Evolutionary conservation across 1,140 invertebrate genomes (phyloP).

Genomic region (Idris sp.): DNA sequence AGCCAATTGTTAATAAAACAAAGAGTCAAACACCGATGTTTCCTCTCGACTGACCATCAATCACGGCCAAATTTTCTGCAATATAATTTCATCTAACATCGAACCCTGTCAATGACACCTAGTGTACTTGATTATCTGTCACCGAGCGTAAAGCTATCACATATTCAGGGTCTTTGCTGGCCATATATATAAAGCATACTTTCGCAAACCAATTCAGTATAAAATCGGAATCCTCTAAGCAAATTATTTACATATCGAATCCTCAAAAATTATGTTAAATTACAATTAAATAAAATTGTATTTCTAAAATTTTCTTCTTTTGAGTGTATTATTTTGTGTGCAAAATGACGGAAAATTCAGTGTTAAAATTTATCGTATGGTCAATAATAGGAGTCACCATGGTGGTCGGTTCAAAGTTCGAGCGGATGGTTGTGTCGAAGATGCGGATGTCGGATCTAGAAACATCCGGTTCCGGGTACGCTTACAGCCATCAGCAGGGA

Average conservation of each 20-base stretch:
- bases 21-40: constrained; percentile 1
- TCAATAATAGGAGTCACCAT: background rate
- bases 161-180: constrained; percentile 60
- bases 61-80: constrained; percentile 16
- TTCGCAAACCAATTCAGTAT: constrained; percentile 32
- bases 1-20: background rate
- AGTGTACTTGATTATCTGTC: constrained; percentile 65
- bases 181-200: constrained; percentile 62
- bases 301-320: too few relatives aligned
- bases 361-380: constrained; percentile 1
- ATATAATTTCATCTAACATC: constrained; percentile 26
- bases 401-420: constrained; percentile 11
- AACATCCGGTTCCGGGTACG: constrained; percentile 69
- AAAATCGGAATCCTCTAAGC: too few relatives aligned
- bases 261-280: constrained; percentile 6
- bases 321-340: too few relatives aligned
- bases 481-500: constrained; percentile 69
- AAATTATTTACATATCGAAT: too few relatives aligned
- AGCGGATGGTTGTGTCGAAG: constrained; percentile 67
- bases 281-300: too few relatives aligned
- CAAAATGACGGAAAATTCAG: constrained; percentile 11
- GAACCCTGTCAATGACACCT: constrained; percentile 64
- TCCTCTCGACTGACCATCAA: constrained; percentile 16
- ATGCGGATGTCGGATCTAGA: constrained; percentile 71
- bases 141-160: constrained; percentile 65